phyloP scores from a whole-genome alignment of 2,113 vertebrate species.

The Scomber japonicus region DNA sequence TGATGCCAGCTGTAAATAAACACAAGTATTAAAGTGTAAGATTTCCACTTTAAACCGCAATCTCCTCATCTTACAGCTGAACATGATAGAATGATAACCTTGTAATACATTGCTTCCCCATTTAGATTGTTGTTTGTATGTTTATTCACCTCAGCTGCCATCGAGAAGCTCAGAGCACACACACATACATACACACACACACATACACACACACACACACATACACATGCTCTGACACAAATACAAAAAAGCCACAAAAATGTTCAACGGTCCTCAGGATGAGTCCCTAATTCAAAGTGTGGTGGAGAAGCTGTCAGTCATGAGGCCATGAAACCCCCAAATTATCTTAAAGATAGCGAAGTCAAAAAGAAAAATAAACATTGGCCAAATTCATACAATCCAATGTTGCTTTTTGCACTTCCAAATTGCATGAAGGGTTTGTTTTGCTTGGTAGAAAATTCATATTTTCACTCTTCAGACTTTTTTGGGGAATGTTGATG shows the following conservation, averaged over 20 bases:
- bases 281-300: constrained; percentile 16
- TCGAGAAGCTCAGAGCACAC: constrained; percentile 4
- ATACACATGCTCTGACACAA: neutral
- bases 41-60: constrained; percentile 6
- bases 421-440: neutral
- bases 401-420: neutral
- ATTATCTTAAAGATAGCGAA: neutral
- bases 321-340: constrained; percentile 12
- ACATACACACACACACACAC: too few species aligned
- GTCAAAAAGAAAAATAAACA: neutral
- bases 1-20: constrained; percentile 1
- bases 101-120: constrained; percentile 18
- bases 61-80: constrained; percentile 6
- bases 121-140: constrained; percentile 15
- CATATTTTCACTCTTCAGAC: constrained; percentile 4
- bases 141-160: constrained; percentile 26
- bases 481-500: constrained; percentile 25
- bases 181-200: neutral
- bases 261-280: neutral
- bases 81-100: constrained; percentile 28
- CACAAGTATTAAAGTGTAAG: constrained; percentile 4
- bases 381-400: neutral
- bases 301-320: neutral
- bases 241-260: neutral
- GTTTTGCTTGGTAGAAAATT: neutral